These are phyloP conservation scores for Sinocyclocheilus grahami DNA, from an alignment of 2,113 vertebrate species.

Conservation along the genomic window DNA sequence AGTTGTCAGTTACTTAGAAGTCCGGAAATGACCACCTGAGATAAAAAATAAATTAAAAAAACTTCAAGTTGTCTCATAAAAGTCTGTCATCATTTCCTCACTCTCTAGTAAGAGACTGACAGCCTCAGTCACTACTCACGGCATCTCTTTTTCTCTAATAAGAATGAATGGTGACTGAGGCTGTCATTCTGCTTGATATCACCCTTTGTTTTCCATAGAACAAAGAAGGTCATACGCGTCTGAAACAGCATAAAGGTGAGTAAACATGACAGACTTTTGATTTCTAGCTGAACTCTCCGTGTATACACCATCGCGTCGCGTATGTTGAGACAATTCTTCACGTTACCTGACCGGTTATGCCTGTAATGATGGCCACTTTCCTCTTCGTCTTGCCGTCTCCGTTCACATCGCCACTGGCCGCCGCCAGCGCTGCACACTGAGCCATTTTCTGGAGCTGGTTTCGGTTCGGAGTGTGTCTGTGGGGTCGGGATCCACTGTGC, in stretches of 20 bases:
- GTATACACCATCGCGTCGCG: background rate
- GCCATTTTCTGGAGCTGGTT: slow-evolving; percentile 63
- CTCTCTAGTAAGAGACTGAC: background rate
- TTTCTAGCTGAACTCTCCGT: background rate
- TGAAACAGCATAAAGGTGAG: background rate
- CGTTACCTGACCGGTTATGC: slow-evolving; percentile 78
- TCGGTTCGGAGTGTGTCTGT: background rate
- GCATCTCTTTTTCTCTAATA: background rate
- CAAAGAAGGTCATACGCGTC: background rate
- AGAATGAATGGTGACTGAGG: background rate
- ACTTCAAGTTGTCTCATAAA: too few relatives aligned
- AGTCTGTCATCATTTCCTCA: background rate
- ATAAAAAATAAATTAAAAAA: background rate
- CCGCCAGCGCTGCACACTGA: slow-evolving; percentile 45
- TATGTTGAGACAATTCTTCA: background rate
- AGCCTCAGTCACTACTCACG: background rate
- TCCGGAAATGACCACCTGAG: background rate
- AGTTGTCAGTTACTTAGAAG: background rate
- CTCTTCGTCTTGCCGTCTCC: slow-evolving; percentile 39
- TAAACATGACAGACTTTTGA: background rate
- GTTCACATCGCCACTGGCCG: slow-evolving; percentile 28
- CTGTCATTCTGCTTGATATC: background rate
- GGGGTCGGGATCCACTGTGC: background rate
- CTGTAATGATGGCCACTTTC: slow-evolving; percentile 75
- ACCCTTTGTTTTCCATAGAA: background rate